A percentile compares a stretch with the other conserved stretches of the same genome.
Conservation (phyloP, 2,888 invertebrate species). For the Pyrgus malvae region DNA sequence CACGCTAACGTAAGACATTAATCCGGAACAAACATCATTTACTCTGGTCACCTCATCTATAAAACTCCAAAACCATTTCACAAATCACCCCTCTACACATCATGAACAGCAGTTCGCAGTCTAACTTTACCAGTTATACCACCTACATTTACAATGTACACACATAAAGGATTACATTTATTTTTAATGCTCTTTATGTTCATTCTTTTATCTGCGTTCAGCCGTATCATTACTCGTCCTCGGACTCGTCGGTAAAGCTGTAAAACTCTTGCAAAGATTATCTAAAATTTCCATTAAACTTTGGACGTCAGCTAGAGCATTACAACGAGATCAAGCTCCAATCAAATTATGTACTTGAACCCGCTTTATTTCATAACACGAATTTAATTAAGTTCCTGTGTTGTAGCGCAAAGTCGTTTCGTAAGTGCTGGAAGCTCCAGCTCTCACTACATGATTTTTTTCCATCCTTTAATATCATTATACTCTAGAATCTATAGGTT, state of each 20-base stretch:
- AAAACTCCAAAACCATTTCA: too few relatives aligned
- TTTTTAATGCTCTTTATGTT: too few relatives aligned
- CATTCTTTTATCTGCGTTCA: neutral
- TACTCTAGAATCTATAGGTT: too few relatives aligned
- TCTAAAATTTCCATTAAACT: conserved; percentile 43
- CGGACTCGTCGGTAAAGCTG: neutral
- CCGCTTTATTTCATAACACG: conserved; percentile 47
- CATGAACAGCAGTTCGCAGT: too few relatives aligned
- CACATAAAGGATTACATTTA: too few relatives aligned
- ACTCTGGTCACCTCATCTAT: too few relatives aligned
- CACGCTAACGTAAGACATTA: too few relatives aligned
- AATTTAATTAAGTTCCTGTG: conserved; percentile 51
- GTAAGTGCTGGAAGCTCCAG: conserved; percentile 34
- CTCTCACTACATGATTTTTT: conserved; percentile 20
- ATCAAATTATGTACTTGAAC: conserved; percentile 50
- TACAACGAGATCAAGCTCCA: conserved; percentile 61
- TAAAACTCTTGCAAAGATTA: conserved; percentile 24
- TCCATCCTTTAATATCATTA: too few relatives aligned
- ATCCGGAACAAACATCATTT: too few relatives aligned
- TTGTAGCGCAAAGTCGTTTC: conserved; percentile 40
- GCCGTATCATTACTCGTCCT: neutral
- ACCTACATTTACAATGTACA: too few relatives aligned
- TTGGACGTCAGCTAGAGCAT: conserved; percentile 47
- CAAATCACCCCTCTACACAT: too few relatives aligned
- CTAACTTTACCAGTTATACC: too few relatives aligned